phyloP scores from a whole-genome alignment of 2,888 invertebrate species.

The Eilema caniola region DNA sequence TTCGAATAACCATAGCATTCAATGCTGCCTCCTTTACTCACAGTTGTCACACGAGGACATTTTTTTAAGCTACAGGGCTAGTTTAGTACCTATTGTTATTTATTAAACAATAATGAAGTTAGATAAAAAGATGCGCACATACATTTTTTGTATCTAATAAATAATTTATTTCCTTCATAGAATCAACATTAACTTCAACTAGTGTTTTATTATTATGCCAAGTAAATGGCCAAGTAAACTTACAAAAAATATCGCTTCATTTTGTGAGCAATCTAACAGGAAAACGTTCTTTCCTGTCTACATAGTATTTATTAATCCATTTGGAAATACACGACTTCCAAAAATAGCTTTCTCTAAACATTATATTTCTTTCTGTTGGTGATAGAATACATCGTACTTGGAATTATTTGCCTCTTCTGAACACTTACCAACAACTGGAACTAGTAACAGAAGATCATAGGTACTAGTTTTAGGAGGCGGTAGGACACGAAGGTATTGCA shows the following conservation, averaged over 20 bases:
- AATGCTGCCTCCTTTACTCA: too few relatives aligned
- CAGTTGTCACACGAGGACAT: too few relatives aligned
- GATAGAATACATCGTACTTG: not conserved
- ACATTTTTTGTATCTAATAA: not conserved
- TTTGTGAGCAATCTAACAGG: conserved; percentile 3
- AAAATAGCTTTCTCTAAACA: conserved; percentile 1
- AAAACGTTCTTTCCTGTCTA: conserved; percentile 4
- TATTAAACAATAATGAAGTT: not conserved
- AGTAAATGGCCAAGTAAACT: conserved; percentile 1
- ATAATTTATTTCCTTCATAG: conserved; percentile 3
- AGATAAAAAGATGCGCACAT: not conserved
- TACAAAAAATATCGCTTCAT: conserved; percentile 2
- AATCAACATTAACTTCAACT: conserved; percentile 4
- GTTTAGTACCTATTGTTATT: not conserved
- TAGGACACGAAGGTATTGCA: too few relatives aligned
- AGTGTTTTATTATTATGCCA: conserved; percentile 4
- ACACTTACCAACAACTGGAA: not conserved
- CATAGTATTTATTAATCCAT: conserved; percentile 1
- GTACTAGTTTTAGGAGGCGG: too few relatives aligned
- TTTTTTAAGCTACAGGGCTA: not conserved
- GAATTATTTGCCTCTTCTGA: not conserved
- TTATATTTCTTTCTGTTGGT: conserved; percentile 1
- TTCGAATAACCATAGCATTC: too few relatives aligned
- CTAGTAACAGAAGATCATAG: too few relatives aligned
- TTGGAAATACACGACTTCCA: conserved; percentile 4